Evolutionary conservation across 1,140 invertebrate genomes (phyloP).

Genomic region (Papilio polytes): DNA sequence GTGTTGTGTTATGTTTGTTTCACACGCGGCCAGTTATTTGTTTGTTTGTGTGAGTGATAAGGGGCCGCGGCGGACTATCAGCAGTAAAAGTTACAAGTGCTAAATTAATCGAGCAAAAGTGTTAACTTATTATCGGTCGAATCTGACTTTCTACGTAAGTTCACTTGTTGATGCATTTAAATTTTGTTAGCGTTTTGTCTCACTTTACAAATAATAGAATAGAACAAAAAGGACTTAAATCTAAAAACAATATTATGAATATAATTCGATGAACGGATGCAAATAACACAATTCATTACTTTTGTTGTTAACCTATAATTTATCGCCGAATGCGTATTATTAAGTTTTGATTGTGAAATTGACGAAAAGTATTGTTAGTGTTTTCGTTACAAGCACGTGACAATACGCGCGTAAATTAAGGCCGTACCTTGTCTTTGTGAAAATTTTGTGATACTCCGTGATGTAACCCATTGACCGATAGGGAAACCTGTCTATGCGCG

Average conservation of each 20-base stretch:
- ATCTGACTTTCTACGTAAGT: conserved; percentile 35
- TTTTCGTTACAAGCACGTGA: background rate
- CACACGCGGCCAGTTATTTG: conserved; percentile 10
- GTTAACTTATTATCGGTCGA: conserved; percentile 27
- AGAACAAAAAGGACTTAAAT: conserved; percentile 43
- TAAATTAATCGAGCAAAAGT: conserved; percentile 26
- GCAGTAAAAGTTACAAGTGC: conserved; percentile 18
- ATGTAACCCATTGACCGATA: conserved; percentile 32
- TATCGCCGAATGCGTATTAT: conserved; percentile 2
- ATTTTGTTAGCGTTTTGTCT: background rate
- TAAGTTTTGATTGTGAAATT: background rate
- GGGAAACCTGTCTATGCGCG: conserved; percentile 34
- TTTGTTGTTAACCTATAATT: conserved; percentile 25
- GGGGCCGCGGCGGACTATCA: background rate
- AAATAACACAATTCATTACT: conserved; percentile 44
- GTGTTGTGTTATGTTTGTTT: conserved; percentile 18
- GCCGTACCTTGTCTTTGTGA: conserved; percentile 27
- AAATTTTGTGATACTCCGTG: background rate
- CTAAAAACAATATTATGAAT: conserved; percentile 47
- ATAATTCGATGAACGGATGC: conserved; percentile 49
- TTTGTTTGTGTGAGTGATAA: conserved; percentile 34
- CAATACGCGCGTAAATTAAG: conserved; percentile 14
- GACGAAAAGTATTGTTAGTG: background rate
- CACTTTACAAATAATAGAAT: conserved; percentile 39
- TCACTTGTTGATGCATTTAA: conserved; percentile 5